Percentiles rank a stretch among this genome's conserved stretches.
Evolutionary conservation across 1,140 invertebrate genomes (phyloP).

Genomic region (Sitobion miscanthi): DNA sequence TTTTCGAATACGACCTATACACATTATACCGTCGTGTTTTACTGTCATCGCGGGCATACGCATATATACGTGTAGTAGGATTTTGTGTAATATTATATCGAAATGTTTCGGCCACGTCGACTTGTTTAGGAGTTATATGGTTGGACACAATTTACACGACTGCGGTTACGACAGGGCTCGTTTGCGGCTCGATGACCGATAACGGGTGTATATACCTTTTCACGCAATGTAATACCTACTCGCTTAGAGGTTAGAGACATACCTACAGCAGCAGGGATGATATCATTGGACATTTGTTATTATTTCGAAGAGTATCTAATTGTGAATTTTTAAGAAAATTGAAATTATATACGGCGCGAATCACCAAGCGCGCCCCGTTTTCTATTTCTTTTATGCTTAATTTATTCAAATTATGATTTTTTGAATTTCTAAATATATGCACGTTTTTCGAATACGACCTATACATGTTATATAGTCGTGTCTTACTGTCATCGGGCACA

Average conservation of each 20-base stretch:
- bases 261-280: not conserved
- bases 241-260: too few relatives aligned
- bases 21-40: not conserved
- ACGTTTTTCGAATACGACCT: not conserved
- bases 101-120: not conserved
- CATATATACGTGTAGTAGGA: not conserved
- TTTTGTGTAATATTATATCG: not conserved
- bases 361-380: too few relatives aligned
- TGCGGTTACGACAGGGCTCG: not conserved
- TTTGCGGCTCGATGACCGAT: not conserved
- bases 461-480: not conserved
- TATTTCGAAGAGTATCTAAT: not conserved
- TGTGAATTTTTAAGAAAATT: not conserved
- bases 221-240: too few relatives aligned
- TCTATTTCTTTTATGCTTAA: too few relatives aligned
- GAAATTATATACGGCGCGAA: not conserved
- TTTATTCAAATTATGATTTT: too few relatives aligned
- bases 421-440: not conserved
- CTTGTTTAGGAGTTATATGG: not conserved
- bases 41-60: not conserved
- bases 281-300: not conserved
- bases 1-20: not conserved
- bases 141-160: not conserved
- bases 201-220: too few relatives aligned
- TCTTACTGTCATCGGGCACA: not conserved